Evolutionary conservation across 2,113 vertebrate species (phyloP).

Genomic region (Pseudopipra pipra): DNA sequence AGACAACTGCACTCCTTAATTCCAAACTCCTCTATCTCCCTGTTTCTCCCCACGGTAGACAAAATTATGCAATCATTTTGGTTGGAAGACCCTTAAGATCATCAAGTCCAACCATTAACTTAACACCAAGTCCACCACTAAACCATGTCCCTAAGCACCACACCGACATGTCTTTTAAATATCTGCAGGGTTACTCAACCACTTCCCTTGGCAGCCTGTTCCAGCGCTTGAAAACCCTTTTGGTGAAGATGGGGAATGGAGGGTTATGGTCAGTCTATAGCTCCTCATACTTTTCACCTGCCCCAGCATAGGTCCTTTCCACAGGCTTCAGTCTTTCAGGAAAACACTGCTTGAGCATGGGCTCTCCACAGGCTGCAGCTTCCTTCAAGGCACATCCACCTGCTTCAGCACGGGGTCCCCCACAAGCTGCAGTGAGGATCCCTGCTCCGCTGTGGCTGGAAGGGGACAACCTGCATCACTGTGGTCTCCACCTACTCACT

Average conservation of each 20-base stretch:
- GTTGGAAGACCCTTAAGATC: background rate
- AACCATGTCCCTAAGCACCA: background rate
- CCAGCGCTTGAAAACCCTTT: background rate
- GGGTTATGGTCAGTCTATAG: background rate
- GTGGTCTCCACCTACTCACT: background rate
- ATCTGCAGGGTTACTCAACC: background rate
- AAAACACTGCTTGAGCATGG: background rate
- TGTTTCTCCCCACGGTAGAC: background rate
- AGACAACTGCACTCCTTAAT: background rate
- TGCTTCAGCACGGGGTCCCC: background rate
- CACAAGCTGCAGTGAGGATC: fast-evolving
- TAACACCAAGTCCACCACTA: background rate
- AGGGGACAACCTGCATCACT: fast-evolving
- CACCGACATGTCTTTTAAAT: fast-evolving
- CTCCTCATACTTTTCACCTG: background rate
- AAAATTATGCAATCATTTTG: background rate
- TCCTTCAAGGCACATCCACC: background rate
- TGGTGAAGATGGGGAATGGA: background rate
- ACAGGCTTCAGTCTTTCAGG: background rate
- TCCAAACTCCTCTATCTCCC: background rate
- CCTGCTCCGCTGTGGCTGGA: background rate
- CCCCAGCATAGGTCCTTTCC: background rate
- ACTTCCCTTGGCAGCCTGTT: background rate
- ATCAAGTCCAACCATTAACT: fast-evolving
- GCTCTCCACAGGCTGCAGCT: background rate